Base-by-base conservation (phyloP, 2,888 invertebrate genomes). In the Luperina nickerlii region DNA sequence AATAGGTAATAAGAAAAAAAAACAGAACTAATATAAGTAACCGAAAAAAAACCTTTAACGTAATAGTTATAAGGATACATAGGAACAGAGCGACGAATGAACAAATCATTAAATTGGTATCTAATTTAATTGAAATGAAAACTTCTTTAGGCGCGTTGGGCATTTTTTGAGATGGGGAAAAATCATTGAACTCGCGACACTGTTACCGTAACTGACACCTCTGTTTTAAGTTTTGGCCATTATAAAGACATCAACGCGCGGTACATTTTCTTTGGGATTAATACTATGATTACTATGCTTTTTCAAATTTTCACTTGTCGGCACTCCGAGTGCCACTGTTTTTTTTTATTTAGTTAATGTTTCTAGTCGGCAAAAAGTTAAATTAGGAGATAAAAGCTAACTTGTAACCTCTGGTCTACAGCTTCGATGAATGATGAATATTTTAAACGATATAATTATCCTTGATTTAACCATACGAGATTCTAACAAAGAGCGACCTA, bases 401-500 rank as follows among this genome's bases (percentile, higher is more conserved):
- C n/a, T 71, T n/a, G 3, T 18, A 51, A 20, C 60, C 60, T 42
- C 24, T 51, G 27, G 18, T 48, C 48, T 42, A 15, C 18, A 18
- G 24, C 42, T 6, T 18, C 18, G 48, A 38, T 67, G 0, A 15
- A 42, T 20, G 20, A 45, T 54, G 1, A 65, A 60, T 66, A 2
- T 74, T 60, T 57, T 51, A 60, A 74, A 69, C 11, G 27, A 68
- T 54, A 48, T 48, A 76, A n/a, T n/a, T 48, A 76, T 45, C 68
- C 83, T 57, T 83, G 48, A 83, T 27, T 27, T 11, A 38, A 38
- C 13, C 57, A 45, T 57, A 70, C 8, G n/a, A 38, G 42, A 54
- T 54, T 20, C 38, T 13, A 70, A 81, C 81, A 83, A 83, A 77
- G 69, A 83, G 24, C 15, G 51, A 42, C 24, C 18, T n/a, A 48